Percentiles rank a stretch among this genome's conserved stretches.
Conservation (phyloP, 2,797 vertebrate species). For the Macroramphosus scolopax region DNA sequence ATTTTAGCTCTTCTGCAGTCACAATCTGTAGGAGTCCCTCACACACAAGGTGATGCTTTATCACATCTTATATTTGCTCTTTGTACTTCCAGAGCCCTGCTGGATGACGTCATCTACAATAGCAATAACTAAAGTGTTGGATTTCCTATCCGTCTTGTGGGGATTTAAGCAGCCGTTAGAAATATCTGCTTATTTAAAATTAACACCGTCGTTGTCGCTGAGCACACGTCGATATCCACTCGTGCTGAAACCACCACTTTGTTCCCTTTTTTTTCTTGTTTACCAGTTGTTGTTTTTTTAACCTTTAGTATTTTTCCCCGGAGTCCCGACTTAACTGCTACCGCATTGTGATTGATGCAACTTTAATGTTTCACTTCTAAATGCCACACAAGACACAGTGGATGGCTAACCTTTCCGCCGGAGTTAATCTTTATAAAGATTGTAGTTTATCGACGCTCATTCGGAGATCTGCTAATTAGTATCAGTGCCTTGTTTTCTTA, state of each 20-base stretch:
- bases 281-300: conserved; percentile 36
- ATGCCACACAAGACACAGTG: conserved; percentile 55
- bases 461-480: conserved; percentile 62
- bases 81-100: conserved; percentile 36
- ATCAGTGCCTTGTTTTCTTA: conserved; percentile 33
- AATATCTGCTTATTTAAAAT: conserved; percentile 22
- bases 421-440: conserved; percentile 67
- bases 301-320: conserved; percentile 60
- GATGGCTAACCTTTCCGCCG: conserved; percentile 60
- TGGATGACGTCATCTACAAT: conserved; percentile 39
- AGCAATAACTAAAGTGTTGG: conserved; percentile 26
- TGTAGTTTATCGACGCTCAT: conserved; percentile 69
- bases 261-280: conserved; percentile 30
- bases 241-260: conserved; percentile 10
- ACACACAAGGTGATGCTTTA: conserved; percentile 34
- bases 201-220: conserved; percentile 11
- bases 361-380: conserved; percentile 57
- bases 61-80: conserved; percentile 46
- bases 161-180: conserved; percentile 19
- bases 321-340: conserved; percentile 38
- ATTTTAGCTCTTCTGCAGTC: too few species aligned
- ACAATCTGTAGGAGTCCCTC: conserved; percentile 15
- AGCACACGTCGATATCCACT: not conserved
- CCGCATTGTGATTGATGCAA: conserved; percentile 48
- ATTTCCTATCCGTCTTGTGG: conserved; percentile 31